Percentiles rank a stretch among this genome's conserved stretches.
Evolutionary conservation across 2,113 vertebrate species (phyloP).

Genomic region (Hippocampus mohnikei): DNA sequence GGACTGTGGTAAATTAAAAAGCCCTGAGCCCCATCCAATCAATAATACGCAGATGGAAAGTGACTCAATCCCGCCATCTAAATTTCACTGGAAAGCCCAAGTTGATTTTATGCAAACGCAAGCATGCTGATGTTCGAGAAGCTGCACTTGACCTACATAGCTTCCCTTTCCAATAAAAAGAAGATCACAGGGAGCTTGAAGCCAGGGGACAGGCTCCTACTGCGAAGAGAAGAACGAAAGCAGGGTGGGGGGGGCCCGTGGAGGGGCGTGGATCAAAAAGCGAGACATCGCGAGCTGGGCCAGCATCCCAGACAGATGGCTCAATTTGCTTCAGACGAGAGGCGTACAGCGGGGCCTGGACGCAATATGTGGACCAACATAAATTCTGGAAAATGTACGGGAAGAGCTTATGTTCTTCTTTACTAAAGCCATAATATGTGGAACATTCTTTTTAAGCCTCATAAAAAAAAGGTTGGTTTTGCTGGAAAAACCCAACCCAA

Average conservation of each 20-base stretch:
- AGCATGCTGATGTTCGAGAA: slow-evolving; percentile 41
- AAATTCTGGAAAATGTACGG: slow-evolving; percentile 27
- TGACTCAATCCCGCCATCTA: slow-evolving; percentile 8
- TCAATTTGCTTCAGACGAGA: background rate
- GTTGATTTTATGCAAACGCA: slow-evolving; percentile 61
- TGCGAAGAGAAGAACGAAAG: slow-evolving; percentile 17
- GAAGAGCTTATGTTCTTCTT: slow-evolving; percentile 30
- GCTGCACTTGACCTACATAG: slow-evolving; percentile 69
- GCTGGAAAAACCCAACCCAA: slow-evolving; percentile 27
- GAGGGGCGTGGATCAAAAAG: slow-evolving; percentile 3
- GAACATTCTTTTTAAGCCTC: slow-evolving; percentile 45
- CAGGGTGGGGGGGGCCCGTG: slow-evolving; percentile 18
- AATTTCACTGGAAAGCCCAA: slow-evolving; percentile 23
- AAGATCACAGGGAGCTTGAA: slow-evolving; percentile 54
- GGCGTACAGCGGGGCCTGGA: background rate
- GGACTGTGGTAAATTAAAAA: background rate
- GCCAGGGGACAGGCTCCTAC: slow-evolving; percentile 30
- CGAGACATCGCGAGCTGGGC: slow-evolving; percentile 13
- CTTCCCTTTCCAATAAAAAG: slow-evolving; percentile 47
- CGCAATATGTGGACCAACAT: background rate
- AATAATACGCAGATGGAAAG: slow-evolving; percentile 22
- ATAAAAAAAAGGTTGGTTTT: slow-evolving; percentile 17
- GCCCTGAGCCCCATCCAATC: slow-evolving; percentile 22
- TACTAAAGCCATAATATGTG: slow-evolving; percentile 25
- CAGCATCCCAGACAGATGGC: background rate